These are phyloP conservation scores for Myripristis jacobus DNA, from an alignment of 2,797 vertebrate species.

Conservation along the genomic window DNA sequence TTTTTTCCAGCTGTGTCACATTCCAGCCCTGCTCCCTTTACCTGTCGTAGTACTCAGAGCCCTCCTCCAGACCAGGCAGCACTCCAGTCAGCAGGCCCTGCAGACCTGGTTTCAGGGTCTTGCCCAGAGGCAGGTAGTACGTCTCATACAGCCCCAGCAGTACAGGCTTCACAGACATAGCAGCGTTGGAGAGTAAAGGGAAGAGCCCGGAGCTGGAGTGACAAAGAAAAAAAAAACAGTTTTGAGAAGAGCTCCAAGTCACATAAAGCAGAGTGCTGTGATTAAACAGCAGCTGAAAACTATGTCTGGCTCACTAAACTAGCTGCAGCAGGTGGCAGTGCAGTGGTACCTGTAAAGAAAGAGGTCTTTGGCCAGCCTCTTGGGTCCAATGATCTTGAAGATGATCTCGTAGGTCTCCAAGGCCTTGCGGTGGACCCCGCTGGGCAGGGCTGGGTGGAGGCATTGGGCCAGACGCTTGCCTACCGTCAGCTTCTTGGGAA, in stretches of 20 bases:
- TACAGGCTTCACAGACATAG: slow-evolving; percentile 98
- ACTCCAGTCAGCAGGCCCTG: slow-evolving; percentile 97
- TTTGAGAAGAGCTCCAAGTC: background rate
- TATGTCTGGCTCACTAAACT: background rate
- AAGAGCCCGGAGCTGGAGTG: slow-evolving; percentile 92
- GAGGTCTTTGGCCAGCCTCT: slow-evolving; percentile 97
- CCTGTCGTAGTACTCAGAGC: slow-evolving; percentile 99
- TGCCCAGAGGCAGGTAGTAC: slow-evolving; percentile 96
- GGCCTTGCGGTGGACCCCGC: slow-evolving; percentile 98
- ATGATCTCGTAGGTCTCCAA: slow-evolving; percentile 99
- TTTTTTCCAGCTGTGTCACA: background rate
- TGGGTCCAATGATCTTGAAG: slow-evolving; percentile 99
- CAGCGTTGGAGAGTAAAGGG: slow-evolving; percentile 97
- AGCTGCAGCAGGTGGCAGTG: background rate
- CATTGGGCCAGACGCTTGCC: slow-evolving; percentile 98
- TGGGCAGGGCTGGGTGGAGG: slow-evolving; percentile 97
- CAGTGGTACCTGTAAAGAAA: slow-evolving; percentile 94
- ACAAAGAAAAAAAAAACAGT: background rate
- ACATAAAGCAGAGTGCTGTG: background rate
- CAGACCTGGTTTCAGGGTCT: slow-evolving; percentile 97
- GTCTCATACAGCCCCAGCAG: slow-evolving; percentile 96
- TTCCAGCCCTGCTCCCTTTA: slow-evolving; percentile 66
- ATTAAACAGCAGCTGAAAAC: background rate
- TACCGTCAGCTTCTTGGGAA: slow-evolving; percentile 97
- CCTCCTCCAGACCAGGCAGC: slow-evolving; percentile 96